Evolutionary conservation across 2,113 vertebrate genomes (phyloP), one percentile per base, ranked within the genome.

Genomic region (Pseudolaguvia tuberculata): DNA sequence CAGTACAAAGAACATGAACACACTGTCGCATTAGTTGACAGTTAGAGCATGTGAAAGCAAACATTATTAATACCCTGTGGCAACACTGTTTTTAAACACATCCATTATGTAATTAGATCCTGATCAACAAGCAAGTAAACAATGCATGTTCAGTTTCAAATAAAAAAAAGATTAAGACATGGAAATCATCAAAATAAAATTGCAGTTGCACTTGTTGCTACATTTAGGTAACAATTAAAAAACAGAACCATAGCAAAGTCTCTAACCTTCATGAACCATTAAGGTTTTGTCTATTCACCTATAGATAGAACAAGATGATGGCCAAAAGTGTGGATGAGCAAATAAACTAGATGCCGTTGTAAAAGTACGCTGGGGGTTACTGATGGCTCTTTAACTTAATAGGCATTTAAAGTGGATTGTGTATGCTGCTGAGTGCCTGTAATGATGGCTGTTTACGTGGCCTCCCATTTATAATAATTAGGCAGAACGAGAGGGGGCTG

Each of bases 381-480:
- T 80, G 87, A 90, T 88, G 86, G 89, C 88, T 91, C 87, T 89
- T 91, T 90, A 90, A 91, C 88, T 88, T 91, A 91, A 92, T 91
- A 88, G 88, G 89, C 88, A 90, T 92, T 92, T 91, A 90, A 91
- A 92, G 90, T 90, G 89, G 89, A 91, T 91, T 90, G 90, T 91
- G 89, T 90, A 85, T 86, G 89, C 89, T 89, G 88, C 88, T 90
- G 90, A 92, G 89, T 90, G 89, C 90, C 88, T 91, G 88, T 92
- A 92, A 92, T 88, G 89, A 91, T 88, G 88, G 88, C 90, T 91
- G 91, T 91, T 92, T 92, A 91, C 88, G 89, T 91, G 89, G 87
- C 92, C 91, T 90, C 88, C 93, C 94, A 93, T 96, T 94, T 94
- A 93, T 95, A 95, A 94, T 94, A 95, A 96, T 97, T 95, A 96